Evolutionary conservation across 1,140 invertebrate genomes (phyloP).

Genomic region (Ladona fulva): DNA sequence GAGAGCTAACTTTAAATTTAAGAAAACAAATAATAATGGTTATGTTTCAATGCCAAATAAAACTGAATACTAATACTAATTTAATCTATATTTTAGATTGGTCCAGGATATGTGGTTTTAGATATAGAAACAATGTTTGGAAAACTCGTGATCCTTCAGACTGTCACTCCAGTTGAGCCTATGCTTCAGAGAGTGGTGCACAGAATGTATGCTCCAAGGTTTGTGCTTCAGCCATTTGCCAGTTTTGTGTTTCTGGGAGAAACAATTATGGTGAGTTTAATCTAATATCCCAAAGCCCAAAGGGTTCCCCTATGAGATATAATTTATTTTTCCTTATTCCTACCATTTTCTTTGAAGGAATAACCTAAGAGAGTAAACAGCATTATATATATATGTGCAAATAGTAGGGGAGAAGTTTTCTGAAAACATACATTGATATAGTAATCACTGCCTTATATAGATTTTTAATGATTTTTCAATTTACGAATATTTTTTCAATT

Average conservation of each 20-base stretch:
- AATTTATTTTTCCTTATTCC: not conserved
- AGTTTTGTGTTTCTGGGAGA: slow-evolving; percentile 60
- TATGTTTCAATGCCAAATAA: not conserved
- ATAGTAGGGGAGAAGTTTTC: too few species aligned
- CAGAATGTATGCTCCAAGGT: slow-evolving; percentile 52
- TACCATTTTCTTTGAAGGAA: not conserved
- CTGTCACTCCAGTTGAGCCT: slow-evolving; percentile 70
- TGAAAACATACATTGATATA: too few species aligned
- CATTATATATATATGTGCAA: too few species aligned
- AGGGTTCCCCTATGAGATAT: not conserved
- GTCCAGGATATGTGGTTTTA: slow-evolving; percentile 69
- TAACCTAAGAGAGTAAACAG: not conserved
- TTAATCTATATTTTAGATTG: slow-evolving; percentile 53
- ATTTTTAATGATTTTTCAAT: too few species aligned
- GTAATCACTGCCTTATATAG: too few species aligned
- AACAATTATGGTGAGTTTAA: slow-evolving; percentile 54
- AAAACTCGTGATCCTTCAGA: slow-evolving; percentile 59
- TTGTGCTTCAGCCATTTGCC: slow-evolving; percentile 50
- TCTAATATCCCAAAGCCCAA: slow-evolving; percentile 14
- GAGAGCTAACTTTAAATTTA: too few species aligned
- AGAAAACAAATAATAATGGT: not conserved
- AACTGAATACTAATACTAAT: slow-evolving; percentile 4
- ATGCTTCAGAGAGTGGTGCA: slow-evolving; percentile 70
- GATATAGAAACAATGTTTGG: slow-evolving; percentile 53
- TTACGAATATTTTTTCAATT: too few species aligned